Evolutionary conservation across 2,888 invertebrate species (phyloP).

Genomic region (Druceiella hillmani): DNA sequence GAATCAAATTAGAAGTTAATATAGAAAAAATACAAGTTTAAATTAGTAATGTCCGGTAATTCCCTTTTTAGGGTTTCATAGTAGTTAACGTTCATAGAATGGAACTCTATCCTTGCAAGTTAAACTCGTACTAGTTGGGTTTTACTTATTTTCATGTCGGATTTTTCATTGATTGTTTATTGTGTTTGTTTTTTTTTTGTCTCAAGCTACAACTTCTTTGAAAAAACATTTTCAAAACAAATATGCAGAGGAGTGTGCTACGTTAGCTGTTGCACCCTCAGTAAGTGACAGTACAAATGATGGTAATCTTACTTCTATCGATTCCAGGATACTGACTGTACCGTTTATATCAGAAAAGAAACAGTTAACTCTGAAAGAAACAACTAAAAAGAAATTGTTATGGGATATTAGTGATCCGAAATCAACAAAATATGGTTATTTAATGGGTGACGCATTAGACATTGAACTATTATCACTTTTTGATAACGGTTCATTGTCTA

Average conservation of each 20-base stretch:
- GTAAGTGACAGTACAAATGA: conserved; percentile 17
- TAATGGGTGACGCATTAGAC: conserved; percentile 20
- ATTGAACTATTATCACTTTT: conserved; percentile 16
- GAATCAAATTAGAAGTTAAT: no score
- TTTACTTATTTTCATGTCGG: no score
- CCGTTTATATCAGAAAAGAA: conserved; percentile 14
- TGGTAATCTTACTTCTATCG: conserved; percentile 17
- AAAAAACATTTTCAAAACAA: conserved; percentile 21
- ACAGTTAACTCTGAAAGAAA: conserved; percentile 13
- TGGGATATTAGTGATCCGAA: conserved; percentile 19
- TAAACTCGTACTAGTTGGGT: no score
- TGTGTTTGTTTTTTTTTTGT: no score
- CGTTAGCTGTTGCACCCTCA: conserved; percentile 17
- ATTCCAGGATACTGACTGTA: conserved; percentile 14
- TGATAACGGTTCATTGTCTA: no score
- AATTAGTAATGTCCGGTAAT: no score
- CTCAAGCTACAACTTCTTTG: no score
- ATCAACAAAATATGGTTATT: conserved; percentile 20
- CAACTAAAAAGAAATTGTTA: conserved; percentile 16
- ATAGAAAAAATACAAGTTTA: no score
- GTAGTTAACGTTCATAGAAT: no score
- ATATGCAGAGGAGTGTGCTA: conserved; percentile 21
- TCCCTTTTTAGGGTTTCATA: no score
- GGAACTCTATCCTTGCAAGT: no score
- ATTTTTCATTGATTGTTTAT: no score